Evolutionary conservation across 2,888 invertebrate genomes (phyloP), one percentile per base, ranked within the genome.

Genomic region (Trisateles emortualis): DNA sequence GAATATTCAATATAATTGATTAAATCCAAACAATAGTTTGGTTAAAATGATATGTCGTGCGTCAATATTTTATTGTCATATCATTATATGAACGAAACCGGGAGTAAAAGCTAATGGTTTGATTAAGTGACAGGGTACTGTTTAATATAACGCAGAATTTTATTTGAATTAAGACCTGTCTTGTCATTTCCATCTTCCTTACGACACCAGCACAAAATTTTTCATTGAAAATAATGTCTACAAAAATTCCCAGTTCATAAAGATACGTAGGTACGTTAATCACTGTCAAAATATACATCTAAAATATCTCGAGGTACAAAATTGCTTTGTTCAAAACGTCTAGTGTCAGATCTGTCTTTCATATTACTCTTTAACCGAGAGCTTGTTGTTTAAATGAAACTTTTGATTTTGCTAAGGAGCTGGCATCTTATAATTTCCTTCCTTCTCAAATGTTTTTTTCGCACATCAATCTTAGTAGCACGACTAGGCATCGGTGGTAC

Each of bases 391-490:
- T 68, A 72, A 59, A 57, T 60, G 66, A 73, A 78, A 74, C 68
- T 81, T 81, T 80, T 80, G 79, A 82, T 84, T 81, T 77, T 76
- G 60, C 58, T 63, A 57, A 76, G 74, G 73, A 79, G 76, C 75
- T 79, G 75, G 74, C 77, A 78, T 77, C 67, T 80, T 76, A 83
- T 81, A 83, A 84, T 83, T 84, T 79, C 73, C 74, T 77, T 79
- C 68, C 74, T 77, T 73, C 68, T 75, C 72, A 64, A 74, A 71
- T 72, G 71, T 80, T 79, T 79, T 78, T 82, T 78, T 62, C 74
- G 64, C 74, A 81, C 88, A 90, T 90, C 89, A 90, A 90, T 90
- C 90, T 88, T 87, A 62, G 77, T 75, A 74, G 71, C 70, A 70
- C 74, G 76, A 68, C 68, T 74, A 73, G 75, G 81, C 78, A 76